A percentile compares a stretch with the other conserved stretches of the same genome.
These are phyloP conservation scores for Glaucidium brasilianum DNA, from an alignment of 2,113 vertebrate species.

Conservation along the genomic window DNA sequence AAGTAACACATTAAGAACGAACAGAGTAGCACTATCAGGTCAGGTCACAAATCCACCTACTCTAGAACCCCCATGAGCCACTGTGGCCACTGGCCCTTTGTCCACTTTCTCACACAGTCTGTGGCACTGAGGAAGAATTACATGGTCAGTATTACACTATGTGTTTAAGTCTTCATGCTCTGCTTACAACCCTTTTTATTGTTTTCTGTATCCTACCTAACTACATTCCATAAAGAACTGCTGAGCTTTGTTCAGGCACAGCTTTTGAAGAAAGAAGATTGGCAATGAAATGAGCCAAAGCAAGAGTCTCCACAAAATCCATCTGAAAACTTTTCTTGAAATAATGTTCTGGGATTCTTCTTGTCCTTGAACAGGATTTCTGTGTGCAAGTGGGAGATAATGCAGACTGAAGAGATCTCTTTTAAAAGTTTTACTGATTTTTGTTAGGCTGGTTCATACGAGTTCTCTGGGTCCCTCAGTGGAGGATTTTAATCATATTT, in stretches of 20 bases:
- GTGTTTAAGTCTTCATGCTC: background rate
- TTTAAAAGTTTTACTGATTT: slow-evolving; percentile 8
- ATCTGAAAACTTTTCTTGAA: background rate
- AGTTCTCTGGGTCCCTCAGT: background rate
- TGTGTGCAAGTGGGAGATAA: background rate
- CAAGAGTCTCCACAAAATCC: background rate
- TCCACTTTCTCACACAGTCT: background rate
- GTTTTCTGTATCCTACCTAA: background rate
- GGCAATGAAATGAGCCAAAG: background rate
- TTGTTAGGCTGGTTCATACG: background rate
- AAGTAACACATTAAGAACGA: background rate
- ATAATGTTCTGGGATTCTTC: background rate
- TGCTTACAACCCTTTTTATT: background rate
- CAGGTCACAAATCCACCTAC: background rate
- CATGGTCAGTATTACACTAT: background rate
- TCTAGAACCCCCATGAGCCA: background rate
- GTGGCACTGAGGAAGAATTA: background rate
- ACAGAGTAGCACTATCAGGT: background rate
- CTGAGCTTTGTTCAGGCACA: background rate
- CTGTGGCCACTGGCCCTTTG: background rate
- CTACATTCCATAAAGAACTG: background rate
- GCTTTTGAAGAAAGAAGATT: background rate
- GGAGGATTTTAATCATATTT: background rate
- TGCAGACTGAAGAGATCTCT: background rate
- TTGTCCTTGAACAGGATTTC: background rate